phyloP scores from a whole-genome alignment of 2,113 vertebrate species.

The Thamnaconus septentrionalis region DNA sequence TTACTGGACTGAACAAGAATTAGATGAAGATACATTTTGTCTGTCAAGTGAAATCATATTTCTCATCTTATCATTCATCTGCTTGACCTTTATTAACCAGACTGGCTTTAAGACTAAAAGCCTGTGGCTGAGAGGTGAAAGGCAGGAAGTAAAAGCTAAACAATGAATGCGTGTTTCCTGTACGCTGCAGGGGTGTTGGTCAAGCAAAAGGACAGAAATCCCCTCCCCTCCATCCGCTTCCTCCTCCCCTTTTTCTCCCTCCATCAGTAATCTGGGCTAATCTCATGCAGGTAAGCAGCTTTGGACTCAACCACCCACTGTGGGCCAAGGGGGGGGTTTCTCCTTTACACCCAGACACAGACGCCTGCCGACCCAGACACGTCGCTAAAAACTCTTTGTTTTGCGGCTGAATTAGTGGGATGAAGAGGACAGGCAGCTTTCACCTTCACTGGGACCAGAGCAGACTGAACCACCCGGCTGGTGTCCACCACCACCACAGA shows the following conservation, averaged over 20 bases:
- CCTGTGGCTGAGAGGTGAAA: background rate
- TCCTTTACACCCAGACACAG: slow-evolving; percentile 17
- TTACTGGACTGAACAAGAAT: background rate
- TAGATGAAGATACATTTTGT: too few species aligned
- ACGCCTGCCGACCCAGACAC: background rate
- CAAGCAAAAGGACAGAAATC: slow-evolving; percentile 55
- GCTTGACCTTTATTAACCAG: too few species aligned
- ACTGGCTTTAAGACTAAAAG: too few species aligned
- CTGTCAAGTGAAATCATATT: too few species aligned
- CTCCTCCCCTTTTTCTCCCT: slow-evolving; percentile 25
- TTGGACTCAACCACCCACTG: slow-evolving; percentile 66
- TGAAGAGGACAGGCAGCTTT: too few species aligned
- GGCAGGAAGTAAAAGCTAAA: background rate
- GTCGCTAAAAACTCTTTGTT: background rate
- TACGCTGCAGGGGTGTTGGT: slow-evolving; percentile 38
- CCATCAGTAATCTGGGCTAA: slow-evolving; percentile 73
- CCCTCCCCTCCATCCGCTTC: slow-evolving; percentile 37
- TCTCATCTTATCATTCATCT: too few species aligned
- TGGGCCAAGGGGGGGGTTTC: slow-evolving; percentile 29
- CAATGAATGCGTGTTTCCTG: slow-evolving; percentile 21
- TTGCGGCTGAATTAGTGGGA: too few species aligned
- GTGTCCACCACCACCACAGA: background rate
- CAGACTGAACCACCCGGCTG: too few species aligned
- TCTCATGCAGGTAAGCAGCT: slow-evolving; percentile 77
- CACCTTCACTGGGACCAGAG: too few species aligned